These are phyloP conservation scores for Ceyx erithaca DNA, from an alignment of 2,797 vertebrate genomes.

Conservation along the genomic window DNA sequence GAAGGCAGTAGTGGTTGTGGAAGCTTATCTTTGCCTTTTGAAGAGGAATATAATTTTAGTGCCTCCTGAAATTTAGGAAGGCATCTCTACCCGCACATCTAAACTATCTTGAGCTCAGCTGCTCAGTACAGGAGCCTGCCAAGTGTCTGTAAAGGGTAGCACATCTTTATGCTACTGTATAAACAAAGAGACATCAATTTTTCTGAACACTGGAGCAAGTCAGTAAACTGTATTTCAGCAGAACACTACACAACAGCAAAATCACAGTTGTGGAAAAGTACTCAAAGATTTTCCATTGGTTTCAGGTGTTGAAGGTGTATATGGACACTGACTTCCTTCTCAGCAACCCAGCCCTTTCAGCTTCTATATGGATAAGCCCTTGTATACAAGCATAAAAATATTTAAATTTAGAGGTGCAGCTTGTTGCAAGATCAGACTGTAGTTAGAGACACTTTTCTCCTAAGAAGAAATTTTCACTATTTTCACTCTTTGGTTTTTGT, in stretches of 20 bases:
- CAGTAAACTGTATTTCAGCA: not conserved
- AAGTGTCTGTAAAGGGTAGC: not conserved
- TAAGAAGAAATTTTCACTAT: not conserved
- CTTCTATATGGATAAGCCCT: not conserved
- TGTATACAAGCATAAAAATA: not conserved
- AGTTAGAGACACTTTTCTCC: not conserved
- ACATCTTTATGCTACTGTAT: not conserved
- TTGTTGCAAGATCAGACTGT: not conserved
- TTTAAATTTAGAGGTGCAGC: not conserved
- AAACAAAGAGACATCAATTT: slow-evolving; percentile 16
- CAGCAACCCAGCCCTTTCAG: not conserved
- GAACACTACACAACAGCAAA: not conserved
- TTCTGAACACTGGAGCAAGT: not conserved
- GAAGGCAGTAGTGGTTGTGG: not conserved
- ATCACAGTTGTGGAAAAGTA: not conserved
- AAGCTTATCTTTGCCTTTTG: not conserved
- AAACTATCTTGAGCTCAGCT: not conserved
- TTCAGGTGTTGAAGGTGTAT: not conserved
- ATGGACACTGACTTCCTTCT: accelerated
- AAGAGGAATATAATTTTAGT: not conserved
- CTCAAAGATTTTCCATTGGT: not conserved
- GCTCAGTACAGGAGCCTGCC: not conserved
- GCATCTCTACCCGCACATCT: not conserved
- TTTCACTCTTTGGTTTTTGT: not conserved
- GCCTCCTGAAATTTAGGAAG: not conserved